These are phyloP conservation scores for Calyptommatus sinebrachiatus DNA, from an alignment of 2,113 vertebrate genomes.

Conservation along the genomic window DNA sequence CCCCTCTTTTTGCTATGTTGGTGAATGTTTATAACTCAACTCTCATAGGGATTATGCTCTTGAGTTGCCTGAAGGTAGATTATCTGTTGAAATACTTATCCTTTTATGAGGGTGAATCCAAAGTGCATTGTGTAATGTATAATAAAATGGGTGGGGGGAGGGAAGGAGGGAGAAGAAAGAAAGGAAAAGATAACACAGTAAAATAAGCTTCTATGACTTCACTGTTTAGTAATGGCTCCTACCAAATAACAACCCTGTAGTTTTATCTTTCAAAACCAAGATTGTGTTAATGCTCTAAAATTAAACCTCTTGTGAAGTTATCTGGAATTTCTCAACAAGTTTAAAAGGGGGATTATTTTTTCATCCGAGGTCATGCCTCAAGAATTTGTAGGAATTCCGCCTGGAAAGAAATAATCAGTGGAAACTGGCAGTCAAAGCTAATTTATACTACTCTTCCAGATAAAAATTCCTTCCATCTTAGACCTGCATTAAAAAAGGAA, in stretches of 20 bases:
- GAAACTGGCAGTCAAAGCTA: conserved; percentile 90
- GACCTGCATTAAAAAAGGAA: conserved; percentile 82
- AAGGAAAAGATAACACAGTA: conserved; percentile 72
- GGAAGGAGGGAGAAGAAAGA: conserved; percentile 20
- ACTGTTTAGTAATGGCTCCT: conserved; percentile 77
- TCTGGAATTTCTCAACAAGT: conserved; percentile 89
- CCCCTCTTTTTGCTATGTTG: conserved; percentile 30
- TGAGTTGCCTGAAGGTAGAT: conserved; percentile 57
- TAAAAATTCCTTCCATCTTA: conserved; percentile 96
- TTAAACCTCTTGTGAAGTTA: conserved; percentile 83
- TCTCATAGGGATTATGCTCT: conserved; percentile 55
- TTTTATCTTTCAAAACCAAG: conserved; percentile 79
- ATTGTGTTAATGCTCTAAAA: conserved; percentile 83
- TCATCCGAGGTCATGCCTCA: conserved; percentile 83
- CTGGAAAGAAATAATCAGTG: conserved; percentile 92
- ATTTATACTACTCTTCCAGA: conserved; percentile 89
- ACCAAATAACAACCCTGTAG: conserved; percentile 76
- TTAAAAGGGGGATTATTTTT: conserved; percentile 83
- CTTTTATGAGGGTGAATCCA: conserved; percentile 80
- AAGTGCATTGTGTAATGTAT: conserved; percentile 76
- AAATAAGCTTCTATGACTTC: conserved; percentile 82
- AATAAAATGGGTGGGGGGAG: conserved; percentile 69
- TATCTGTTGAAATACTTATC: conserved; percentile 74
- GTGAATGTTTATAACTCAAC: conserved; percentile 45
- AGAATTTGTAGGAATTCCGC: conserved; percentile 88